phyloP scores from a whole-genome alignment of 2,888 invertebrate genomes.

The Meiosimyza decipiens region DNA sequence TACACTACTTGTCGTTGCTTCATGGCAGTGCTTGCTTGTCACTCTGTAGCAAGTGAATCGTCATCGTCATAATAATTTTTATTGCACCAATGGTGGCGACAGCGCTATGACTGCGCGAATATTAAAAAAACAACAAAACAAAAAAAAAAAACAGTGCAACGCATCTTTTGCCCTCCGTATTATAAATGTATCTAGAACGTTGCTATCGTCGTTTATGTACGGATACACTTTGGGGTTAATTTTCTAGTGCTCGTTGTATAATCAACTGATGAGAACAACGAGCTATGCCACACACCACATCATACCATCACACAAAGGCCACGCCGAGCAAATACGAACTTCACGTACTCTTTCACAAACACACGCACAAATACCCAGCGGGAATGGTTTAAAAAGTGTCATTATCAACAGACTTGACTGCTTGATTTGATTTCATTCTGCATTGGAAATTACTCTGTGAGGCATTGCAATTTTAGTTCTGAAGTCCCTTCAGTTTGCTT shows the following conservation, averaged over 20 bases:
- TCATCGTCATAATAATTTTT: no score
- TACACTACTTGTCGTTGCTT: no score
- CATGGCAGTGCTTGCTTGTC: not conserved
- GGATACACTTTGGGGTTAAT: conserved; percentile 27
- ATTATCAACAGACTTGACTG: no score
- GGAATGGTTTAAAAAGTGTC: not conserved
- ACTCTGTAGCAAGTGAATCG: conserved; percentile 4
- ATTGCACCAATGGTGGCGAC: no score
- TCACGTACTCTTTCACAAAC: not conserved
- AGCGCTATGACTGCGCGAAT: no score
- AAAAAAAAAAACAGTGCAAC: conserved; percentile 11
- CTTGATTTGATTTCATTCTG: no score
- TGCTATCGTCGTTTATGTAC: not conserved
- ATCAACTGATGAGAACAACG: conserved; percentile 5
- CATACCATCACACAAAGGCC: not conserved
- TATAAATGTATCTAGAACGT: conserved; percentile 15
- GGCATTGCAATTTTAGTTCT: no score
- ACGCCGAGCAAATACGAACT: not conserved
- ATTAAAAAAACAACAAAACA: not conserved
- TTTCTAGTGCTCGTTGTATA: conserved; percentile 30
- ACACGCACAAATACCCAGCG: not conserved
- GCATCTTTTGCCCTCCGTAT: conserved; percentile 4
- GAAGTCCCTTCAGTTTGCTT: no score
- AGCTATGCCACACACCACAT: not conserved
- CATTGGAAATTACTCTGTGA: no score